Conservation (phyloP, 2,888 invertebrate genomes). For the Prenolepis imparis region DNA sequence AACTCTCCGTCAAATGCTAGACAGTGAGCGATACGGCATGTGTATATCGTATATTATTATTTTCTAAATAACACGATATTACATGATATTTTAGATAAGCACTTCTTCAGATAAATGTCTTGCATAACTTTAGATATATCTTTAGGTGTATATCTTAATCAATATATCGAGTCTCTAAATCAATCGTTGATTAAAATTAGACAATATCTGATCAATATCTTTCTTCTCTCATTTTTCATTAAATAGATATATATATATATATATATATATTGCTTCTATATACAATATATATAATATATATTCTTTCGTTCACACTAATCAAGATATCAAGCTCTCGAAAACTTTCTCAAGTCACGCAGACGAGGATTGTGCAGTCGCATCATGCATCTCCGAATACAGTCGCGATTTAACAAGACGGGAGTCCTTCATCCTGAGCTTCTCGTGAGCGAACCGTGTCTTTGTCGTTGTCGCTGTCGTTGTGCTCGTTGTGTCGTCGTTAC, state of each 20-base stretch:
- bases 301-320: background rate
- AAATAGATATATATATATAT: too few relatives aligned
- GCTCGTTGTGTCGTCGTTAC: slow-evolving; percentile 74
- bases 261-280: too few relatives aligned
- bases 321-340: background rate
- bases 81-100: slow-evolving; percentile 6
- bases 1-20: slow-evolving; percentile 14
- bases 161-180: background rate
- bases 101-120: background rate
- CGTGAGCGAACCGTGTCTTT: slow-evolving; percentile 57
- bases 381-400: slow-evolving; percentile 23
- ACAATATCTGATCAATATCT: background rate
- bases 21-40: slow-evolving; percentile 10
- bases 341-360: background rate
- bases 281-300: too few relatives aligned
- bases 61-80: slow-evolving; percentile 16
- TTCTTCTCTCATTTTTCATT: background rate
- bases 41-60: slow-evolving; percentile 18
- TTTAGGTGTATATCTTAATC: background rate
- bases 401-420: slow-evolving; percentile 69
- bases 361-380: background rate
- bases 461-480: slow-evolving; percentile 64
- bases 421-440: slow-evolving; percentile 61
- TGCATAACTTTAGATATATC: background rate
- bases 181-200: background rate